Percentiles rank a stretch among this genome's conserved stretches.
phyloP scores from a whole-genome alignment of 1,140 invertebrate species.

The Neoseiulus cucumeris region DNA sequence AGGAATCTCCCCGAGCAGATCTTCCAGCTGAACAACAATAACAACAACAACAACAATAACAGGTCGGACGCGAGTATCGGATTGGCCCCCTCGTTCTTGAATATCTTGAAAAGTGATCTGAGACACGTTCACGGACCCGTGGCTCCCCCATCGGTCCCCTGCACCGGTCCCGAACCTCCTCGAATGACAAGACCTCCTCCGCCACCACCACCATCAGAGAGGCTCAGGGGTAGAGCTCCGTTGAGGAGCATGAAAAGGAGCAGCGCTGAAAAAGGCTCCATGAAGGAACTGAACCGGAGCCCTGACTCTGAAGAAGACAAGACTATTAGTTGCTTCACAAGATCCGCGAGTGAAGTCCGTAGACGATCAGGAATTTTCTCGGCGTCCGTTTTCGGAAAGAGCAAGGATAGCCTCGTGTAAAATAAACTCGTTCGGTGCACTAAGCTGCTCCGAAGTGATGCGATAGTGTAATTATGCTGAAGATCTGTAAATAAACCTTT shows the following conservation, averaged over 20 bases:
- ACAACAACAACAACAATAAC: background rate
- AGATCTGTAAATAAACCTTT: too few species aligned
- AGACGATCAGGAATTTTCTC: background rate
- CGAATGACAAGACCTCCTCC: background rate
- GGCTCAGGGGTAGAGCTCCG: background rate
- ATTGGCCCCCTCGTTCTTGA: background rate
- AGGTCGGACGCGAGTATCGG: background rate
- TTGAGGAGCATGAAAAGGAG: background rate
- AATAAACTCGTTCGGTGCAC: too few species aligned
- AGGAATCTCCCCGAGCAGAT: too few species aligned
- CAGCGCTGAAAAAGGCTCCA: background rate
- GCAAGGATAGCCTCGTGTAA: slow-evolving; percentile 2
- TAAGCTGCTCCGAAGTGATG: too few species aligned
- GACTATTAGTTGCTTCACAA: background rate
- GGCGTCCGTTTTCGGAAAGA: background rate
- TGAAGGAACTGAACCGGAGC: background rate
- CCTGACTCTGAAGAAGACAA: background rate
- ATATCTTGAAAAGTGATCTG: background rate
- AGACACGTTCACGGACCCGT: background rate
- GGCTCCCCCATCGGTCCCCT: background rate
- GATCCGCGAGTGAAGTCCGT: background rate
- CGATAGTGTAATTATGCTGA: too few species aligned
- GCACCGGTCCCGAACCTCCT: background rate
- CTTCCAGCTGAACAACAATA: background rate
- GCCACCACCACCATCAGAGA: background rate